Base-by-base conservation (phyloP, 2,113 vertebrate species). In the Sylvietta virens region DNA sequence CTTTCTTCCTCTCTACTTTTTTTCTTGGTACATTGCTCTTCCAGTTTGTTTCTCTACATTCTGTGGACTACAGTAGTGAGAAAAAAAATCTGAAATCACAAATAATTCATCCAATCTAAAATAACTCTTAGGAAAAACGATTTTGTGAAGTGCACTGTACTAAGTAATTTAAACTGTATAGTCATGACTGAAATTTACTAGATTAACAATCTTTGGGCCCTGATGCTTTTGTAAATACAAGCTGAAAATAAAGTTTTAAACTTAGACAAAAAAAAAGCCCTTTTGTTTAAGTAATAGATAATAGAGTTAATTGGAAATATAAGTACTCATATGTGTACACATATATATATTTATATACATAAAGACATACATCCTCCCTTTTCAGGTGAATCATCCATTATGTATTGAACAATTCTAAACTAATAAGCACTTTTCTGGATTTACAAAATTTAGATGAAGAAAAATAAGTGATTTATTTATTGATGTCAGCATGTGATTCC, bases 51-150 rank as follows among this genome's bases (percentile, higher is more conserved):
- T 89, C 30, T 88, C 12, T 71, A 14, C 15, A 30, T 79, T 78
- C 57, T 50, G 19, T 40, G 30, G 64, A 48, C 14, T 76, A 22
- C 6, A 86, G 11, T 33, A 60, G 11, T 4, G 19, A 73, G 11
- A 64, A 51, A 83, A 88, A 81, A 86, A 50, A 39, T 11, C 24
- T 76, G 16, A 86, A 93, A 45, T 74, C 7, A 53, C 26, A 23
- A 95, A 47, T 64, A 84, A 57, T 79, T 71, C 13, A 66, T 67
- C 56, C 66, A 58, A 42, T 78, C 48, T 40, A 71, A 88, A 88
- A 67, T 48, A 90, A 88, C 23, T 76, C 13, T 24, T 50, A 69
- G 47, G 35, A 72, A 81, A 89, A 93, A 73, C 0, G 0, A 50
- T 93, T 88, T 64, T 92, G 31, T 79, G 45, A 91, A 72, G 6